These are phyloP conservation scores for Neoascia interrupta DNA, from an alignment of 2,888 invertebrate species.

Conservation along the genomic window DNA sequence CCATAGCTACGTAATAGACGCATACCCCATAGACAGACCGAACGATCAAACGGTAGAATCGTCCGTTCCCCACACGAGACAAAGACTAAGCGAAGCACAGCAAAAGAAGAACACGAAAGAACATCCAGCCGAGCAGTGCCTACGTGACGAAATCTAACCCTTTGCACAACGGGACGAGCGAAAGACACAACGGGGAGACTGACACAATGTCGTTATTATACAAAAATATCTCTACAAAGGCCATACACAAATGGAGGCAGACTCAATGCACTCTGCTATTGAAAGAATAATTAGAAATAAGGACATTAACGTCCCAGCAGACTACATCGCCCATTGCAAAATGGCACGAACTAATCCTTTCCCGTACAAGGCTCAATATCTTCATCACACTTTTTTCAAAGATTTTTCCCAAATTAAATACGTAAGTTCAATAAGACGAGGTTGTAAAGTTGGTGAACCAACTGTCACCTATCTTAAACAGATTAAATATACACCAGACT, in stretches of 20 bases:
- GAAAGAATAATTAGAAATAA: slow-evolving; percentile 7
- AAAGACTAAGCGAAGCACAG: too few relatives aligned
- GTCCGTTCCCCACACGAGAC: too few relatives aligned
- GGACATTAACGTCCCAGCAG: slow-evolving; percentile 10
- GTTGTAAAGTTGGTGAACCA: slow-evolving; percentile 13
- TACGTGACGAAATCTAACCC: too few relatives aligned
- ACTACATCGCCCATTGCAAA: slow-evolving; percentile 7
- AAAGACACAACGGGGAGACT: too few relatives aligned
- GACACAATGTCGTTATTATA: background rate
- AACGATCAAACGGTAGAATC: too few relatives aligned
- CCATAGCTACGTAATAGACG: too few relatives aligned
- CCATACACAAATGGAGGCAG: slow-evolving; percentile 26
- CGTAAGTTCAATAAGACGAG: slow-evolving; percentile 8
- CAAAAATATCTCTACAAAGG: slow-evolving; percentile 11
- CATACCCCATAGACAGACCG: too few relatives aligned
- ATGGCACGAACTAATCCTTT: background rate
- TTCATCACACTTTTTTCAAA: slow-evolving; percentile 25
- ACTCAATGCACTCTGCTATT: slow-evolving; percentile 20
- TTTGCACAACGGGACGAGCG: background rate
- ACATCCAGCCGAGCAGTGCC: too few relatives aligned
- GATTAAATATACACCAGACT: too few relatives aligned
- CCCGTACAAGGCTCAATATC: slow-evolving; percentile 21
- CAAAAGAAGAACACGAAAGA: too few relatives aligned
- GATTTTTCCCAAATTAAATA: slow-evolving; percentile 8
- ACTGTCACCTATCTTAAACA: background rate